phyloP scores from a whole-genome alignment of 2,113 vertebrate genomes.

The Oplegnathus fasciatus region DNA sequence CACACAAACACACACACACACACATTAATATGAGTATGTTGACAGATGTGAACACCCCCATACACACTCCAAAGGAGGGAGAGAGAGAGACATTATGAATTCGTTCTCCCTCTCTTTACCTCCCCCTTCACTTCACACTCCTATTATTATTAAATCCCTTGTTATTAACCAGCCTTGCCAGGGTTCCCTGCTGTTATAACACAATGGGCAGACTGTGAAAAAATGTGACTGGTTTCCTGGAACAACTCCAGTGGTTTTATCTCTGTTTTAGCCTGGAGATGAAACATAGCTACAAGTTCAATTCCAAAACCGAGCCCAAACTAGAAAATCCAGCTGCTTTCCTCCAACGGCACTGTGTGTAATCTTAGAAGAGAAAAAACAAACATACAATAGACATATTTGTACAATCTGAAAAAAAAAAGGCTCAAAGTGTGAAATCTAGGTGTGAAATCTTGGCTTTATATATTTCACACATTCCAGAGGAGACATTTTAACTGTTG shows the following conservation, averaged over 20 bases:
- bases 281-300: neutral
- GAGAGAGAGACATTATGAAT: conserved; percentile 28
- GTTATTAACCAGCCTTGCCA: conserved; percentile 39
- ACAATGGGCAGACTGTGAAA: conserved; percentile 57
- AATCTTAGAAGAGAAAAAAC: neutral
- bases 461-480: conserved; percentile 39
- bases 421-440: conserved; percentile 5
- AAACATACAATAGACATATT: neutral
- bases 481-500: conserved; percentile 9
- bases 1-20: conserved; percentile 21
- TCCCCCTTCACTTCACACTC: conserved; percentile 37
- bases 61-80: conserved; percentile 22
- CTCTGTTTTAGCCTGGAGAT: neutral
- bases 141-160: conserved; percentile 64
- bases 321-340: conserved; percentile 14
- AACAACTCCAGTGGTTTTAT: conserved; percentile 27
- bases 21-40: conserved; percentile 33
- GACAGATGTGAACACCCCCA: conserved; percentile 55
- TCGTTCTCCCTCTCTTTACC: neutral
- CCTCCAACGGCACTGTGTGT: neutral
- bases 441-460: conserved; percentile 27
- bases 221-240: conserved; percentile 41
- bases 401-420: neutral
- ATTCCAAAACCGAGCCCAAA: conserved; percentile 11
- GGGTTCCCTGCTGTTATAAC: conserved; percentile 50